Percentiles rank a stretch among this genome's conserved stretches.
phyloP scores from a whole-genome alignment of 2,113 vertebrate genomes.

The Montifringilla adamsi region DNA sequence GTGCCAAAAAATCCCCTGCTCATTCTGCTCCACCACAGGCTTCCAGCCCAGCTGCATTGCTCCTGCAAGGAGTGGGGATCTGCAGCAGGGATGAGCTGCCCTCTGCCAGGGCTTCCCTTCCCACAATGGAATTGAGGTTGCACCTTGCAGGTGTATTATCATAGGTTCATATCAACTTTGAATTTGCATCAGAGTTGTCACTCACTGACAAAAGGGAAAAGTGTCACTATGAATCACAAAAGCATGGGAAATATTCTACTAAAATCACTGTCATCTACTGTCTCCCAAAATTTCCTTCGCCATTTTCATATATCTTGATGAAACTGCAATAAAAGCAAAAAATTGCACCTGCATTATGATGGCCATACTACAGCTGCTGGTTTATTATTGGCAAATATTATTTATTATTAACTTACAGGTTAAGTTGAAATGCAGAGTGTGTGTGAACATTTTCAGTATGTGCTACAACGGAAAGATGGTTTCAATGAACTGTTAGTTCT shows the following conservation, averaged over 20 bases:
- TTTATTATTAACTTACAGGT: not conserved
- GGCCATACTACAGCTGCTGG: not conserved
- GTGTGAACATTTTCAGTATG: not conserved
- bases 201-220: not conserved
- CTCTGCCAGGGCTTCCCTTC: not conserved
- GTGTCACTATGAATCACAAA: not conserved
- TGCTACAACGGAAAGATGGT: slow-evolving; percentile 1
- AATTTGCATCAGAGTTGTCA: not conserved
- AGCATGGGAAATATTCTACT: not conserved
- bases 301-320: not conserved
- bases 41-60: not conserved
- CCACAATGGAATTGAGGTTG: not conserved
- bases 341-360: not conserved
- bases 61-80: not conserved
- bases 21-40: not conserved
- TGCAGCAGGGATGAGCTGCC: not conserved
- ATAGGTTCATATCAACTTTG: not conserved
- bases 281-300: not conserved
- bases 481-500: not conserved
- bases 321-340: not conserved
- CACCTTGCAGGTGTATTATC: not conserved
- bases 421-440: slow-evolving; percentile 10
- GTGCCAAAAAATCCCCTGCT: not conserved
- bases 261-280: not conserved
- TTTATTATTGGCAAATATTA: not conserved